These are phyloP conservation scores for Cossypha heuglini DNA, from an alignment of 2,797 vertebrate genomes.

Conservation along the genomic window DNA sequence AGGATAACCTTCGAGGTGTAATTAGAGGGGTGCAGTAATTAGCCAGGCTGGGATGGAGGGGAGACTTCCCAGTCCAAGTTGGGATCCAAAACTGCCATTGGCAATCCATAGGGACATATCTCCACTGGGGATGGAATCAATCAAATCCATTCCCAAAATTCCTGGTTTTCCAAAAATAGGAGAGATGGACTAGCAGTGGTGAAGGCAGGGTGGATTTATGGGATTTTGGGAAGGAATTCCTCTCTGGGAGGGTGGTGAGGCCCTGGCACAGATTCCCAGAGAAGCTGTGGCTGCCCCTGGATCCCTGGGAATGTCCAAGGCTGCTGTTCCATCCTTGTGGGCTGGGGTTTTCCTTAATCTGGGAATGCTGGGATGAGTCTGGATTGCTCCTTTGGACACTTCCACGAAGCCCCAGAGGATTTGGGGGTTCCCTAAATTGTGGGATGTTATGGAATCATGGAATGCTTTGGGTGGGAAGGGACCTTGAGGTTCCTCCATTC, in stretches of 20 bases:
- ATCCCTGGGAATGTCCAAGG: background rate
- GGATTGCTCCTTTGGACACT: background rate
- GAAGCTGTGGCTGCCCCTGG: background rate
- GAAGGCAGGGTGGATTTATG: background rate
- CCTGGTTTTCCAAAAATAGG: background rate
- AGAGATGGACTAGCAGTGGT: background rate
- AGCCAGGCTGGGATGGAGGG: background rate
- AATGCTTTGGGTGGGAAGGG: background rate
- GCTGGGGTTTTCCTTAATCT: background rate
- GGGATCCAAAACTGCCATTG: background rate
- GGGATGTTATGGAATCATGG: background rate
- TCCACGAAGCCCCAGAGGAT: fast-evolving
- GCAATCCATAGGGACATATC: background rate
- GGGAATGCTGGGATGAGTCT: background rate
- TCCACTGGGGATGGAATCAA: fast-evolving
- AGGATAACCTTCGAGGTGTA: background rate
- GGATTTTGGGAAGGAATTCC: background rate
- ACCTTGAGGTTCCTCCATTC: background rate
- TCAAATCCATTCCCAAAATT: background rate
- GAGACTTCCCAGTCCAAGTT: background rate
- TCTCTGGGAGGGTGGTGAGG: fast-evolving
- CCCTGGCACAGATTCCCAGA: background rate
- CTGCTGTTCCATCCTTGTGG: fast-evolving
- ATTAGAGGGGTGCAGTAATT: background rate
- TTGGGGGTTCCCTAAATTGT: fast-evolving